Evolutionary conservation across 2,888 invertebrate species (phyloP).

Genomic region (Junonia oenone): DNA sequence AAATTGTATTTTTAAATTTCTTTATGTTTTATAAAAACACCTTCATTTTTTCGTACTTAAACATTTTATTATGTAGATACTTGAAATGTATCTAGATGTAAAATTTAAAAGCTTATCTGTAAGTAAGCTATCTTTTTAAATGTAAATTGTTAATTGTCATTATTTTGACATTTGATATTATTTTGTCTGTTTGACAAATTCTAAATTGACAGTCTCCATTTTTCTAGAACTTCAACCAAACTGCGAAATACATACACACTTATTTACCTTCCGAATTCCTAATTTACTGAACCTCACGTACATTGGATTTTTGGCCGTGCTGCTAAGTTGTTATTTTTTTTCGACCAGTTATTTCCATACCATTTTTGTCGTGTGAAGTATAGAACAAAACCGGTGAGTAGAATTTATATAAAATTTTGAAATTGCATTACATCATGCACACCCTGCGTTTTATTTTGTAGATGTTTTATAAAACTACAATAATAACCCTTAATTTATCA

Average conservation of each 20-base stretch:
- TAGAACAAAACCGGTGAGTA: background rate
- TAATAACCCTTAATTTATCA: background rate
- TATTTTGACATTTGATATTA: no score
- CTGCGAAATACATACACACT: background rate
- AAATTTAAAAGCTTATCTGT: no score
- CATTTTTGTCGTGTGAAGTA: background rate
- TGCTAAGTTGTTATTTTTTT: background rate
- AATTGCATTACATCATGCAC: background rate
- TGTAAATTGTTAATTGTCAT: background rate
- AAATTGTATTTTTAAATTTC: no score
- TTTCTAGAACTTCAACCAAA: background rate
- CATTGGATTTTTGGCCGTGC: background rate
- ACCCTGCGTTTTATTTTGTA: background rate
- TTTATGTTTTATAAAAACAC: no score
- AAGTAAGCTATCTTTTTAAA: no score
- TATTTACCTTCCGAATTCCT: background rate
- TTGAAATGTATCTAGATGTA: no score
- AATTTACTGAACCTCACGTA: background rate
- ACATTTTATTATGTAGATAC: no score
- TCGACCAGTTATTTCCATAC: background rate
- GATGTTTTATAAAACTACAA: background rate
- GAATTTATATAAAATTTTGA: background rate
- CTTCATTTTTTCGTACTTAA: no score
- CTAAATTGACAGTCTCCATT: background rate
- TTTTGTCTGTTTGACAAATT: background rate